Percentiles rank a stretch among this genome's conserved stretches.
These are phyloP conservation scores for Melolontha melolontha DNA, from an alignment of 2,888 invertebrate species.

Conservation along the genomic window DNA sequence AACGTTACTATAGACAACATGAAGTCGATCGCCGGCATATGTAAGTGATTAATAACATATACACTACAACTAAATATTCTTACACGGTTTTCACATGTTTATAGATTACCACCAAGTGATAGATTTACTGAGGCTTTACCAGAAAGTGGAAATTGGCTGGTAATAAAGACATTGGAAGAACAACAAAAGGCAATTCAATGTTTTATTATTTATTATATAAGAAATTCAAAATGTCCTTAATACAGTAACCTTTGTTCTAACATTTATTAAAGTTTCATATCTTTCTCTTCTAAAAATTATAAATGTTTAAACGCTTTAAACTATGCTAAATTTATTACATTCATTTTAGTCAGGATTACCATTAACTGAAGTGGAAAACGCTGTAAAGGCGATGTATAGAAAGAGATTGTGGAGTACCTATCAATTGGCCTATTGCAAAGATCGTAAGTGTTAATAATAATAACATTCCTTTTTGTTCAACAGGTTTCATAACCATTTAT, in stretches of 20 bases:
- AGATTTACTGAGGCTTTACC: constrained; percentile 29
- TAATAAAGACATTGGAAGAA: constrained; percentile 35
- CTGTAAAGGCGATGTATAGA: constrained; percentile 19
- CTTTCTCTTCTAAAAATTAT: too few species aligned
- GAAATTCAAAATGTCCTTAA: too few species aligned
- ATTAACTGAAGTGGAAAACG: constrained; percentile 23
- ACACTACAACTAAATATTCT: not conserved
- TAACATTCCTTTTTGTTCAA: too few species aligned
- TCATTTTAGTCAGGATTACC: constrained; percentile 11
- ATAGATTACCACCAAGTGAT: constrained; percentile 20
- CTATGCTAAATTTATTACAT: too few species aligned
- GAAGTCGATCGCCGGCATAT: constrained; percentile 8
- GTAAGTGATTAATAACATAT: not conserved
- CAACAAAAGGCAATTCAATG: constrained; percentile 16
- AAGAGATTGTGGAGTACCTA: constrained; percentile 16
- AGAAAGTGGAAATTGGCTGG: constrained; percentile 32
- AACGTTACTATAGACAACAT: constrained; percentile 29
- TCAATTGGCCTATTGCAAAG: constrained; percentile 18
- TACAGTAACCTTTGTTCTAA: too few species aligned
- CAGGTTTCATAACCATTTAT: too few species aligned
- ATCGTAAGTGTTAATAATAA: too few species aligned
- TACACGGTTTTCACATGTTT: not conserved
- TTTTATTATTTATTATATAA: too few species aligned
- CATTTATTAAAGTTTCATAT: too few species aligned
- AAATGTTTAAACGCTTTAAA: too few species aligned